Evolutionary conservation across 2,797 vertebrate species (phyloP), one percentile per base, ranked within the genome.

Genomic region (Centropyge bicolor): DNA sequence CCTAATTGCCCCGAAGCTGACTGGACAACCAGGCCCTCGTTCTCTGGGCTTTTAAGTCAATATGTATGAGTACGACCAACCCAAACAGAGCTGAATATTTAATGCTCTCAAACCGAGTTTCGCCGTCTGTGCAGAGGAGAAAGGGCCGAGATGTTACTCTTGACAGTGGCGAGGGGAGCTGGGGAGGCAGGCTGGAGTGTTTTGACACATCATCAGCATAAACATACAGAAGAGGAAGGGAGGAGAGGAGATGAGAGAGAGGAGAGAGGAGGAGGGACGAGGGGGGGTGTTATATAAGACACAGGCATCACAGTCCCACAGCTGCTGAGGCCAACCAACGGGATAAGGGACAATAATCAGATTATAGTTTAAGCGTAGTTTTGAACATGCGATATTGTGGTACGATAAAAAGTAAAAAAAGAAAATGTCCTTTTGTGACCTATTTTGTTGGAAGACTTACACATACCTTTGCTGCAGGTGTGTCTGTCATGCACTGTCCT

Each of bases 191-290:
- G 83, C 76, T 14, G 57, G 41, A 80, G 85, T 54, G 83, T 85
- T 91, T 78, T 88, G 90, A 92, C 88, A 89, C 81, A 75, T 86
- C 86, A 88, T 91, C 91, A 84, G 88, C 92, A 90, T 93, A 91
- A 93, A 93, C 78, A 88, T 72, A 85, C 74, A 82, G 82, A 52
- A 59, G 79, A 79, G 67, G 75, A 65, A 13, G 40, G 22, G 60
- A 43, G 49, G 52, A n/a, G 38, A 76, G 27, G 55, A 36, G 56
- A 57, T 2, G 57, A 27, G 40, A 72, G n/a, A n/a, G n/a, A n/a
- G n/a, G n/a, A n/a, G n/a, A n/a, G n/a, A n/a, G n/a, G n/a, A n/a
- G n/a, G n/a, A n/a, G n/a, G n/a, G n/a, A n/a, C n/a, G n/a, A n/a
- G 60, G 65, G 73, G 74, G 62, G 11, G 1, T n/a, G 89, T 93